These are phyloP conservation scores for Lamellibrachia columna DNA, from an alignment of 2,888 invertebrate genomes.

Conservation along the genomic window DNA sequence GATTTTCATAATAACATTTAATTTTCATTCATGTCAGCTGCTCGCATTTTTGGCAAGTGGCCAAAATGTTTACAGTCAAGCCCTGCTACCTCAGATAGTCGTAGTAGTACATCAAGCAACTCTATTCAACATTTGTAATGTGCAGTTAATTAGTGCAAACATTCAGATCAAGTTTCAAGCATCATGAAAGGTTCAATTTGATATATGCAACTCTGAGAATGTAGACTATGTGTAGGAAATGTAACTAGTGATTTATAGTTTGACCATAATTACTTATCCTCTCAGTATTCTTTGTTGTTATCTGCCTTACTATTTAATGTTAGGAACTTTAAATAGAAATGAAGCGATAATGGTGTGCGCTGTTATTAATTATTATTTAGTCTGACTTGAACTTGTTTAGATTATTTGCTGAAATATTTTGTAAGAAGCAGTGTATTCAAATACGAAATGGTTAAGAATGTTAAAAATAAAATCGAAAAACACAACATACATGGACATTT, in stretches of 20 bases:
- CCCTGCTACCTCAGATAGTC: neutral
- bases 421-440: neutral
- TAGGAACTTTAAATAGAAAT: neutral
- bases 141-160: neutral
- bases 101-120: neutral
- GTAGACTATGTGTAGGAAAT: neutral
- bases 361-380: neutral
- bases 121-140: neutral
- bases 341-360: neutral
- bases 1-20: neutral
- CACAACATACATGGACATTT: neutral
- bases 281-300: neutral
- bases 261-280: neutral
- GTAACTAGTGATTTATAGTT: neutral
- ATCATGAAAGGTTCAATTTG: neutral
- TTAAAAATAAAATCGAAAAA: neutral
- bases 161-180: neutral
- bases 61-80: neutral
- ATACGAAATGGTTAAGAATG: neutral
- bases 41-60: neutral
- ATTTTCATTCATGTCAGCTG: neutral
- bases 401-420: neutral
- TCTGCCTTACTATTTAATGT: neutral
- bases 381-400: neutral
- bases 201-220: conserved; percentile 8